These are phyloP conservation scores for Garrulus glandarius DNA, from an alignment of 2,797 vertebrate genomes.

Conservation along the genomic window DNA sequence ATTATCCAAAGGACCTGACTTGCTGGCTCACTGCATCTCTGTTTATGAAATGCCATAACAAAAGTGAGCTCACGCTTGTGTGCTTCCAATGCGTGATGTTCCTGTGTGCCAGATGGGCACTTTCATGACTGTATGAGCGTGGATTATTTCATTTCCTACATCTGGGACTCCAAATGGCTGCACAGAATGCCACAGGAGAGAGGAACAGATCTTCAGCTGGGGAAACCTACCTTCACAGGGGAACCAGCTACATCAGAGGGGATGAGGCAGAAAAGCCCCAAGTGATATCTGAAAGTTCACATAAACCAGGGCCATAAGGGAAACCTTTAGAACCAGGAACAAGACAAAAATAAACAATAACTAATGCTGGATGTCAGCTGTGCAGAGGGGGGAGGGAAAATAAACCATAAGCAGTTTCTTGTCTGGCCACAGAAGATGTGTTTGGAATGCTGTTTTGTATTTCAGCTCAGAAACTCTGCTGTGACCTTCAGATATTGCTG, in stretches of 20 bases:
- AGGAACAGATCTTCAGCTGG: constrained; percentile 72
- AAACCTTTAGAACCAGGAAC: constrained; percentile 66
- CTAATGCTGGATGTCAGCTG: constrained; percentile 59
- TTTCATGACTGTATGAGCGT: constrained; percentile 87
- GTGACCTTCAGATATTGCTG: constrained; percentile 64
- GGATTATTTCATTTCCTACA: constrained; percentile 95
- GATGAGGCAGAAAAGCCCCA: constrained; percentile 62
- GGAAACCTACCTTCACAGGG: constrained; percentile 72
- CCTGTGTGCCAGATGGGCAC: constrained; percentile 90
- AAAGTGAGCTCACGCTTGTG: constrained; percentile 77
- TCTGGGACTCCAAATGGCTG: constrained; percentile 94
- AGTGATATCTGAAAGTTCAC: constrained; percentile 80
- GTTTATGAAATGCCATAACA: constrained; percentile 84
- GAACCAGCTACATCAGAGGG: constrained; percentile 68
- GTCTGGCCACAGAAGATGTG: constrained; percentile 53
- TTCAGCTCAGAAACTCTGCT: constrained; percentile 56
- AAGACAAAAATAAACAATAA: constrained; percentile 69
- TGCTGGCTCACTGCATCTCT: constrained; percentile 68
- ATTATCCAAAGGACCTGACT: constrained; percentile 62
- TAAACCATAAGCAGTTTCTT: constrained; percentile 62
- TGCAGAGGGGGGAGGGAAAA: constrained; percentile 41
- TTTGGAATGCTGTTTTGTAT: constrained; percentile 64
- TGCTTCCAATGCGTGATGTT: constrained; percentile 83
- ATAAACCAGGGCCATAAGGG: constrained; percentile 22
- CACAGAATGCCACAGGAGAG: constrained; percentile 83